Base-by-base conservation (phyloP, 1,140 invertebrate species). In the Brachystomella parvula region DNA sequence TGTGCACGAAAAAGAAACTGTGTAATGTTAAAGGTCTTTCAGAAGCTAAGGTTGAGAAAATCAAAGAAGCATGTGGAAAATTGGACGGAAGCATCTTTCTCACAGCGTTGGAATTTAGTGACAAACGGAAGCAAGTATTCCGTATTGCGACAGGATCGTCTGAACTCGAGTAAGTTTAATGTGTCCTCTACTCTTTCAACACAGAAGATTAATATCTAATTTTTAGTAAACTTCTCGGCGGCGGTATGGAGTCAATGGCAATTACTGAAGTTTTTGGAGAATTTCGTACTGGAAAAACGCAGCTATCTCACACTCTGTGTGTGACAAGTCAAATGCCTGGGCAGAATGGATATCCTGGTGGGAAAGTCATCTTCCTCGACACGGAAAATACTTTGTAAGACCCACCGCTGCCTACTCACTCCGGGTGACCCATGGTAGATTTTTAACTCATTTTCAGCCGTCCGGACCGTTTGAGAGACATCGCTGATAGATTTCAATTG, bases 211-310 rank as follows among this genome's bases (percentile, higher is more conserved):
- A 32, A 19, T n/a, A 57, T 57, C 68, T 64, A 67, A 57, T 64
- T 79, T 81, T 26, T 75, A 88, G 86, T 75, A 87, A 88, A 76
- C 79, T 92, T 32, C 76, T 93, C 32, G 83, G 82, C 33, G 89
- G 91, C 63, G 91, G 91, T 1, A 83, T 94, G 67, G 91, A 94
- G 79, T 92, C 90, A 24, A 92, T 92, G 79, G 85, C 89, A 1
- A 91, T 94, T 60, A 94, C 91, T 32, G 91, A 94, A 81, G 87
- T 90, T 29, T 93, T 94, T 79, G 91, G 91, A 0, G 91, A 94
- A 78, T 92, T 92, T 76, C 78, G 89, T 49, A 88, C 86, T 33
- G 89, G 88, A 19, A 90, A 89, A 78, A 90, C 87, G 1, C 88
- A 89, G 74, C 73, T 90, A 15, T 86, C 87, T 3, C 88, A 89